Percentiles rank a stretch among this genome's conserved stretches.
Evolutionary conservation across 1,140 invertebrate genomes (phyloP).

Genomic region (Tenebrio molitor): DNA sequence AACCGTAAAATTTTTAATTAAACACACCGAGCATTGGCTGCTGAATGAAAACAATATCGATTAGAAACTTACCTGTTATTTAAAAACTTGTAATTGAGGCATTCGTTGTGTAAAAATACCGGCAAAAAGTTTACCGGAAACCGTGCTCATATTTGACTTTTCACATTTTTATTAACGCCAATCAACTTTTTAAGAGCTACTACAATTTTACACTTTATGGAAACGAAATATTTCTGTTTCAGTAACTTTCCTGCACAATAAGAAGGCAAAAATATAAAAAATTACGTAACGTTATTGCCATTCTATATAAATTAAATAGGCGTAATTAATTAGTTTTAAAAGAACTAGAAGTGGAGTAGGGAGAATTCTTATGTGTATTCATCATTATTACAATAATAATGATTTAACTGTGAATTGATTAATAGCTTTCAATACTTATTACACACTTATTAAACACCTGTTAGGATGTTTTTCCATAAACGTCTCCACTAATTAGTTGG

Average conservation of each 20-base stretch:
- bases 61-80: conserved; percentile 6
- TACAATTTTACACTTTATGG: conserved; percentile 28
- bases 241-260: conserved; percentile 8
- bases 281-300: background rate
- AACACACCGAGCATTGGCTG: background rate
- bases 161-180: conserved; percentile 8
- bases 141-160: conserved; percentile 16
- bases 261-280: conserved; percentile 19
- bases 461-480: no score
- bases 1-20: conserved; percentile 21
- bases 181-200: conserved; percentile 6
- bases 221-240: conserved; percentile 19
- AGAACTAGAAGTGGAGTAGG: no score
- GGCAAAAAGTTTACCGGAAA: conserved; percentile 15
- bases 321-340: no score
- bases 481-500: no score
- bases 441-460: no score
- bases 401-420: no score
- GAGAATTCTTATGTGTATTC: no score
- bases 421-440: no score
- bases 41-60: conserved; percentile 11
- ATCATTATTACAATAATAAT: no score
- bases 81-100: background rate
- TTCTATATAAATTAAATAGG: background rate
- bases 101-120: background rate